phyloP scores from a whole-genome alignment of 2,113 vertebrate species.

The Brachyistius frenatus region DNA sequence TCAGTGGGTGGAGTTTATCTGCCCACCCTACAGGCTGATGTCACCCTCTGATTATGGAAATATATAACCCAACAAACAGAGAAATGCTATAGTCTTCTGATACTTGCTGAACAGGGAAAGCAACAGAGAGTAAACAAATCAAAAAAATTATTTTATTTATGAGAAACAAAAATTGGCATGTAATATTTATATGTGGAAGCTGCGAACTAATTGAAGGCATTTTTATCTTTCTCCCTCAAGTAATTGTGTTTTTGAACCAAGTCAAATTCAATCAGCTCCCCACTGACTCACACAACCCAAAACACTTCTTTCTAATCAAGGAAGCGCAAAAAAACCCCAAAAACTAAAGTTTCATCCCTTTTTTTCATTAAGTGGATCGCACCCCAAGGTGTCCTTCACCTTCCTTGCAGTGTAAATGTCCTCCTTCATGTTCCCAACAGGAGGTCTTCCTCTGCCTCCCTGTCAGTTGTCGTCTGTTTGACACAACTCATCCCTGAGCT shows the following conservation, averaged over 20 bases:
- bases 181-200: slow-evolving; percentile 44
- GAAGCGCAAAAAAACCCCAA: slow-evolving; percentile 6
- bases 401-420: slow-evolving; percentile 66
- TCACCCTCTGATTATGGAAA: slow-evolving; percentile 61
- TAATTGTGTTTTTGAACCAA: slow-evolving; percentile 72
- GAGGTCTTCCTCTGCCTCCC: slow-evolving; percentile 54
- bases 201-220: slow-evolving; percentile 56
- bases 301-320: slow-evolving; percentile 54
- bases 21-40: slow-evolving; percentile 34
- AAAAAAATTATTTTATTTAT: slow-evolving; percentile 46
- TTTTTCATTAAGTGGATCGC: slow-evolving; percentile 66
- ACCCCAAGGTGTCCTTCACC: slow-evolving; percentile 67
- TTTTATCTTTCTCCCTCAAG: slow-evolving; percentile 66
- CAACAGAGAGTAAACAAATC: slow-evolving; percentile 43
- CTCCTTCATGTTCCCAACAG: slow-evolving; percentile 74
- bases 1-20: slow-evolving; percentile 49
- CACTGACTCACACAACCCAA: slow-evolving; percentile 47
- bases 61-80: slow-evolving; percentile 11
- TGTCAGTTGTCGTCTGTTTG: slow-evolving; percentile 33
- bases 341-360: slow-evolving; percentile 50
- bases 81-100: neutral
- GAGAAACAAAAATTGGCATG: slow-evolving; percentile 48
- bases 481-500: slow-evolving; percentile 61
- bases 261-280: slow-evolving; percentile 67
- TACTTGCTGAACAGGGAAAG: neutral